These are phyloP conservation scores for Oryctes rhinoceros DNA, from an alignment of 1,140 invertebrate species.

Conservation along the genomic window DNA sequence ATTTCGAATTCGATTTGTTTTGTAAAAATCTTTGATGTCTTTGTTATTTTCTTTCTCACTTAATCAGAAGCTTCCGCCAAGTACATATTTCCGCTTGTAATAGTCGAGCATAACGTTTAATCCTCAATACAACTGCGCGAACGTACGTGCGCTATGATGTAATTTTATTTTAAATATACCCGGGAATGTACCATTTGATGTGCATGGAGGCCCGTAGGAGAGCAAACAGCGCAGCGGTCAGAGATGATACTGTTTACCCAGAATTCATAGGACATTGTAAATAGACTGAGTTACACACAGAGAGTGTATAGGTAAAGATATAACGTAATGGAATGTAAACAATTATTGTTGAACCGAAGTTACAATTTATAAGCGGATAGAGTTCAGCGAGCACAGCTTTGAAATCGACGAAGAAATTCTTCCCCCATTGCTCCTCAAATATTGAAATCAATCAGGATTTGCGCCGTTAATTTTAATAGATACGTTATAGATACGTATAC, in stretches of 20 bases:
- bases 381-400: not conserved
- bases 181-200: constrained; percentile 21
- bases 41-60: not conserved
- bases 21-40: too few species aligned
- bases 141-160: not conserved
- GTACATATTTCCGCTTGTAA: not conserved
- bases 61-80: not conserved
- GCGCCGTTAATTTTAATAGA: constrained; percentile 28
- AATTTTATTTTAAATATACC: constrained; percentile 37
- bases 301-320: constrained; percentile 45
- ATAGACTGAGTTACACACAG: constrained; percentile 44
- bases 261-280: constrained; percentile 47
- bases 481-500: constrained; percentile 8
- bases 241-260: constrained; percentile 46
- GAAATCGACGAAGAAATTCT: constrained; percentile 36
- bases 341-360: constrained; percentile 43
- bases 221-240: constrained; percentile 41
- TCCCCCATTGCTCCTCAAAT: constrained; percentile 29
- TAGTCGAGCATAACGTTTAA: constrained; percentile 9
- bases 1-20: too few species aligned
- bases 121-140: not conserved
- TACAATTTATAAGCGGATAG: constrained; percentile 37
- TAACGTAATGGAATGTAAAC: constrained; percentile 48
- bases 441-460: constrained; percentile 37
- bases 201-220: constrained; percentile 17